phyloP scores from a whole-genome alignment of 2,888 invertebrate species.

The Eugnorisma glareosa region DNA sequence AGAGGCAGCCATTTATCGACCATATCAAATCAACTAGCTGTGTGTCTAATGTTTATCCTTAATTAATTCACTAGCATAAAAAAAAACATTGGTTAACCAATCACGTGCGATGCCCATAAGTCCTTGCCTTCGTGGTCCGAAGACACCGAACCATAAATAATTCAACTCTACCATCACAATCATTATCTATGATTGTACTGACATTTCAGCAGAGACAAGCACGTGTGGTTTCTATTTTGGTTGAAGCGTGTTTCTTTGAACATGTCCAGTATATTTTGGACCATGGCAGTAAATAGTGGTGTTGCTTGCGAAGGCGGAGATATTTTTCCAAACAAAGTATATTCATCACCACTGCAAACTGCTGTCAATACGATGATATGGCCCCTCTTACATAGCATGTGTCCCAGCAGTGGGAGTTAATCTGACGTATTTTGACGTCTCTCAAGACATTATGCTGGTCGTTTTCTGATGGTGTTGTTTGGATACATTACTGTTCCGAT shows the following conservation, averaged over 20 bases:
- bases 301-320: neutral
- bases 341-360: neutral
- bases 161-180: conserved; percentile 39
- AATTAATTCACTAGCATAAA: conserved; percentile 9
- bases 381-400: neutral
- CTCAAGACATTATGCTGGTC: neutral
- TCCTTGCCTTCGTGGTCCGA: conserved; percentile 29
- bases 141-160: conserved; percentile 38
- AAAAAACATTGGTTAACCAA: conserved; percentile 30
- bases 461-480: conserved; percentile 2
- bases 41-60: neutral
- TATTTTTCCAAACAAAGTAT: neutral
- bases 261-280: neutral
- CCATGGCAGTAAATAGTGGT: neutral
- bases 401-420: neutral
- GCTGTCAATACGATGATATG: neutral
- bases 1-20: conserved; percentile 4
- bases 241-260: conserved; percentile 13
- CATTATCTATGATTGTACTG: conserved; percentile 24
- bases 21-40: neutral
- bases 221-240: conserved; percentile 53
- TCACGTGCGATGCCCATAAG: conserved; percentile 47
- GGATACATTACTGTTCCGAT: neutral
- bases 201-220: conserved; percentile 43
- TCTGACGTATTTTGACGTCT: neutral